Evolutionary conservation across 2,113 vertebrate genomes (phyloP).

Genomic region (Rostratula benghalensis): DNA sequence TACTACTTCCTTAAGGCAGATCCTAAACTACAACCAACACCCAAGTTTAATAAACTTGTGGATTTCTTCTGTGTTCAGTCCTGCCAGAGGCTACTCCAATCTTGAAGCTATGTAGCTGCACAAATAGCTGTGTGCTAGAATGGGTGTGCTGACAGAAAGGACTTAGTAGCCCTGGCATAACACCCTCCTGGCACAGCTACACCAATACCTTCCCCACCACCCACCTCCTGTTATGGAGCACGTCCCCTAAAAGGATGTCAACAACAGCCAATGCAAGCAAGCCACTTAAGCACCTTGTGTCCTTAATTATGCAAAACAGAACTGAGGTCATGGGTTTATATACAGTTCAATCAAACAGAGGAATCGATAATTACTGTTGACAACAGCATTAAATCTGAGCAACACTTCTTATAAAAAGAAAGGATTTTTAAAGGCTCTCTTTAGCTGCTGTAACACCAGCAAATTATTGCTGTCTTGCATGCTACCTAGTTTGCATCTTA

Average conservation of each 20-base stretch:
- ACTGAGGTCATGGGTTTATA: background rate
- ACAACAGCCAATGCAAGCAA: background rate
- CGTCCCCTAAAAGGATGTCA: background rate
- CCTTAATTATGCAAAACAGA: background rate
- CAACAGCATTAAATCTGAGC: background rate
- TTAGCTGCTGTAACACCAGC: background rate
- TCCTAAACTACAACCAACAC: background rate
- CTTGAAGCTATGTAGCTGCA: background rate
- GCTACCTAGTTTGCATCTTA: background rate
- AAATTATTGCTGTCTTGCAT: background rate
- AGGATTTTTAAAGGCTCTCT: background rate
- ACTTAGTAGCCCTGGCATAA: background rate
- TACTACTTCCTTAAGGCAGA: background rate
- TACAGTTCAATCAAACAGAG: background rate
- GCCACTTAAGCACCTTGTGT: background rate
- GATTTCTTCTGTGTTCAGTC: background rate
- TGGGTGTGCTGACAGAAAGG: accelerated
- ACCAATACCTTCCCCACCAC: accelerated
- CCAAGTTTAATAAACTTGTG: background rate
- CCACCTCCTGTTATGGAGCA: accelerated
- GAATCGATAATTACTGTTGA: background rate
- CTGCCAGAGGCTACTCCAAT: background rate
- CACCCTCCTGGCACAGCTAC: background rate
- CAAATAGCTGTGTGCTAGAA: background rate
- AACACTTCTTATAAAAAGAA: background rate